These are phyloP conservation scores for Drosophila atroscutellata DNA, from an alignment of 2,888 invertebrate genomes.

Conservation along the genomic window DNA sequence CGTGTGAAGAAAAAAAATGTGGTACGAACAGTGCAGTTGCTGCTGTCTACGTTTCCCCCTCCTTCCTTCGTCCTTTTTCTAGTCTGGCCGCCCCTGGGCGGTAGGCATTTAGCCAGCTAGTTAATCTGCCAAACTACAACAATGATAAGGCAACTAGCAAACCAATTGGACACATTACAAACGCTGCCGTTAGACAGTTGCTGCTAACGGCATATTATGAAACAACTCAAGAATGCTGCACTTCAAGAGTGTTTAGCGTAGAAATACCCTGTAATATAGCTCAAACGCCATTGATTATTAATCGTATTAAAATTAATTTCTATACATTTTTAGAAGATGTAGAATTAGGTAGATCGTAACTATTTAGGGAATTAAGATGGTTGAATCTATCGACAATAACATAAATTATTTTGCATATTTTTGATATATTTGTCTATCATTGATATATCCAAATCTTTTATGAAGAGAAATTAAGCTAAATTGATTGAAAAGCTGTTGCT, in stretches of 20 bases:
- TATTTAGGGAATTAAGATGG: not conserved
- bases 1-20: constrained; percentile 65
- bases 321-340: not conserved
- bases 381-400: not conserved
- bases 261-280: not conserved
- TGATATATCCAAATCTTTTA: too few species aligned
- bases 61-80: not conserved
- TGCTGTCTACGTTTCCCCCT: not conserved
- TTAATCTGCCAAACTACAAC: constrained; percentile 42
- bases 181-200: constrained; percentile 67
- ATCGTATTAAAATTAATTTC: not conserved
- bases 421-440: too few species aligned
- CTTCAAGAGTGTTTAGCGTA: not conserved
- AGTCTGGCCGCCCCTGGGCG: constrained; percentile 22
- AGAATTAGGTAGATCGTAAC: not conserved
- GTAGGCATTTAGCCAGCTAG: constrained; percentile 26
- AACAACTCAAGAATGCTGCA: constrained; percentile 12
- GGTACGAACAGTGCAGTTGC: constrained; percentile 41
- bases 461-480: not conserved
- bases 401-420: not conserved
- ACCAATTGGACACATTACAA: constrained; percentile 71
- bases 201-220: constrained; percentile 64
- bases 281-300: not conserved
- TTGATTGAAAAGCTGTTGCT: not conserved
- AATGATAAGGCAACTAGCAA: constrained; percentile 55